Conservation (phyloP, 2,113 vertebrate species). For the Epinephelus cyanopodus region DNA sequence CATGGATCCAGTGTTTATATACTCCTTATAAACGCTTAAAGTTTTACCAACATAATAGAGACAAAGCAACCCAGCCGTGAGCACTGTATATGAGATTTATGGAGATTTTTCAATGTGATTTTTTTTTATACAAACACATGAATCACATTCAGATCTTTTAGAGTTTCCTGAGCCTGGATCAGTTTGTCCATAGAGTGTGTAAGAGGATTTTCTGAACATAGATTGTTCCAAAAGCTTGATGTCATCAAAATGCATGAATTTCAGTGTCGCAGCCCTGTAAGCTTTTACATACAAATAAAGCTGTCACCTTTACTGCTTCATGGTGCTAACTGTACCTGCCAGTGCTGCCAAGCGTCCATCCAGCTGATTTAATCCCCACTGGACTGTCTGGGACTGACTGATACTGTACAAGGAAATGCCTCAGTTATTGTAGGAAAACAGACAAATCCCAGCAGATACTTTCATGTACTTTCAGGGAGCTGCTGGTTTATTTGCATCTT, state of each 20-base stretch:
- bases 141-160: background rate
- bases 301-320: background rate
- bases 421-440: constrained; percentile 37
- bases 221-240: background rate
- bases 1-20: background rate
- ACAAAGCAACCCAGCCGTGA: background rate
- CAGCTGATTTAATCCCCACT: constrained; percentile 11
- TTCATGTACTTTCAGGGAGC: constrained; percentile 10
- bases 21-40: background rate
- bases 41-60: background rate
- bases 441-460: constrained; percentile 21
- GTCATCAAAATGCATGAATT: constrained; percentile 1
- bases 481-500: constrained; percentile 44
- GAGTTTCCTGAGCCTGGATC: background rate
- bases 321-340: background rate
- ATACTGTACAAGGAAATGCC: background rate
- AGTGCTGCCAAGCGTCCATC: background rate
- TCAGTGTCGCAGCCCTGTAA: background rate
- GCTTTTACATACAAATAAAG: constrained; percentile 13
- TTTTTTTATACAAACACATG: background rate
- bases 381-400: background rate
- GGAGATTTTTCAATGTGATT: background rate
- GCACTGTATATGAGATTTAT: background rate
- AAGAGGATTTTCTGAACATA: background rate
- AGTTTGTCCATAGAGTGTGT: background rate